These are phyloP conservation scores for Mactromeris polynyma DNA, from an alignment of 2,888 invertebrate genomes.

Conservation along the genomic window DNA sequence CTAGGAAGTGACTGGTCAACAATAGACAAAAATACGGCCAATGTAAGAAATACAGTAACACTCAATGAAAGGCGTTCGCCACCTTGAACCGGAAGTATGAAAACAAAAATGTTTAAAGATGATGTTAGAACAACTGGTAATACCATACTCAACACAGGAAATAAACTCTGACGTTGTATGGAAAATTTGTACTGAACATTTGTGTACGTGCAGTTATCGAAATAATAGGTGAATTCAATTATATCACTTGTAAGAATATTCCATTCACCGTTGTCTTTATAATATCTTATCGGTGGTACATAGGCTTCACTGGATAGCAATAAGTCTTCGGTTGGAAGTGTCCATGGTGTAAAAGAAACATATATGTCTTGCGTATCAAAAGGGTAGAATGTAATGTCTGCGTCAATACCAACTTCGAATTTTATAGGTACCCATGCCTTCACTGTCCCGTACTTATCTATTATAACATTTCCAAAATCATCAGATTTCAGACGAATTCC, in stretches of 20 bases:
- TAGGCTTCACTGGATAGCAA: neutral
- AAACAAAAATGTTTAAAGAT: conserved; percentile 60
- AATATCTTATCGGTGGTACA: neutral
- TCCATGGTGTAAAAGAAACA: neutral
- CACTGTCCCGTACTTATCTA: neutral
- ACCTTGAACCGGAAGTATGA: conserved; percentile 66
- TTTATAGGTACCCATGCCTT: neutral
- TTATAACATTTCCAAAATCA: neutral
- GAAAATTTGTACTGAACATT: conserved; percentile 32
- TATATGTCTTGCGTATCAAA: conserved; percentile 12
- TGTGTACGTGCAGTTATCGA: neutral
- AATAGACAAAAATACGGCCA: conserved; percentile 67
- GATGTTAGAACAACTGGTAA: conserved; percentile 63
- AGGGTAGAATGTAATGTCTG: neutral
- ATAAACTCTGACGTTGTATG: conserved; percentile 58
- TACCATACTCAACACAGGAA: conserved; percentile 64
- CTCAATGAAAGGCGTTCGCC: conserved; percentile 70
- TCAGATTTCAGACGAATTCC: conserved; percentile 1
- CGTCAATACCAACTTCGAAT: neutral
- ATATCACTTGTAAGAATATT: neutral
- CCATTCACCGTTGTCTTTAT: conserved; percentile 17
- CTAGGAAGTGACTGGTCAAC: conserved; percentile 56
- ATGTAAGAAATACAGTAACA: conserved; percentile 64
- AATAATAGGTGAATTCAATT: neutral
- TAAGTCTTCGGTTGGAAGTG: neutral